Evolutionary conservation across 2,888 invertebrate species (phyloP).

Genomic region (Acutogordius australiensis): DNA sequence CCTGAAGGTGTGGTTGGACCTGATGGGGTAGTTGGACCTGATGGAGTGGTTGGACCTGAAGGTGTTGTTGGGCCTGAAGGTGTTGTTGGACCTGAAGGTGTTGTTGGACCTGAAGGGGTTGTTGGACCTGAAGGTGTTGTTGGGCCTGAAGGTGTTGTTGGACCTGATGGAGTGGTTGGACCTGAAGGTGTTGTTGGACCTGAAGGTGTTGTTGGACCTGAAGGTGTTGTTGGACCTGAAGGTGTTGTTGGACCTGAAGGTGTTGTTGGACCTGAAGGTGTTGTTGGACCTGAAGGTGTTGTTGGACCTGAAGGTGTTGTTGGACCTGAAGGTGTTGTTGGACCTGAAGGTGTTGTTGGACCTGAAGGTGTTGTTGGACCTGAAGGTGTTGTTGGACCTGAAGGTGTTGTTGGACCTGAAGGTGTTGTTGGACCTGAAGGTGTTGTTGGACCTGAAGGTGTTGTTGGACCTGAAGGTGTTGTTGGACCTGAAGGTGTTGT

Average conservation of each 20-base stretch:
- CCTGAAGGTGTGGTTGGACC: not conserved
- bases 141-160: not conserved
- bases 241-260: not conserved
- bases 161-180: not conserved
- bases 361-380: not conserved
- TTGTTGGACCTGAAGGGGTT: not conserved
- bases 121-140: not conserved
- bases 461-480: not conserved
- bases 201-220: not conserved
- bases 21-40: not conserved
- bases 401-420: not conserved
- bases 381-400: not conserved
- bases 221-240: not conserved
- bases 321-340: not conserved
- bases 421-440: not conserved
- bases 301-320: not conserved
- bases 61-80: not conserved
- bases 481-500: not conserved
- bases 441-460: not conserved
- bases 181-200: not conserved
- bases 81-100: not conserved
- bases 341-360: not conserved
- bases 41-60: not conserved
- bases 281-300: not conserved
- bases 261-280: not conserved